A percentile compares a stretch with the other conserved stretches of the same genome.
phyloP scores from a whole-genome alignment of 2,888 invertebrate species.

The Chloromyia formosa region DNA sequence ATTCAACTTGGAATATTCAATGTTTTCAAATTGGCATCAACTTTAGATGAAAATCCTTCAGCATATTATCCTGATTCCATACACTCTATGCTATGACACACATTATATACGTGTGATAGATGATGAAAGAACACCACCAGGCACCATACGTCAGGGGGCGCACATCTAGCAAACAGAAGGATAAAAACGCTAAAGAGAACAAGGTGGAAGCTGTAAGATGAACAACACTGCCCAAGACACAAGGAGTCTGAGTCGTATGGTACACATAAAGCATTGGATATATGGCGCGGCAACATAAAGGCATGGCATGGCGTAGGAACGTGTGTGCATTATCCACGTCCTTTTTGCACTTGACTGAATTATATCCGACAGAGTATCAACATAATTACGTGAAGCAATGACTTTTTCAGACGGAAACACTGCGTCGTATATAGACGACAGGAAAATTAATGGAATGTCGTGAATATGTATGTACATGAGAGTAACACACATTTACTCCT shows the following conservation, averaged over 20 bases:
- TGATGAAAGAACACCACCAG: too few species aligned
- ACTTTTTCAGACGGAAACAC: constrained; percentile 9
- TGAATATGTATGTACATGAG: neutral
- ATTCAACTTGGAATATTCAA: too few species aligned
- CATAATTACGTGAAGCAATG: constrained; percentile 39
- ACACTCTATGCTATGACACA: too few species aligned
- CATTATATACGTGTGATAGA: too few species aligned
- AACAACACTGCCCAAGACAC: neutral
- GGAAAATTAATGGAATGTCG: constrained; percentile 39
- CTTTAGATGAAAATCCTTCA: too few species aligned
- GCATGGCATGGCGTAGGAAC: neutral
- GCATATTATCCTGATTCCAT: too few species aligned
- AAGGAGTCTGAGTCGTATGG: too few species aligned
- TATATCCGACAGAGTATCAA: constrained; percentile 36
- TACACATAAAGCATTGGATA: too few species aligned
- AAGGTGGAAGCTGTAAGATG: constrained; percentile 1
- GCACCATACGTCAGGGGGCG: too few species aligned
- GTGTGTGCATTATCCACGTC: constrained; percentile 1
- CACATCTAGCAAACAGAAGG: too few species aligned
- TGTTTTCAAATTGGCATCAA: too few species aligned
- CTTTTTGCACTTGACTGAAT: constrained; percentile 36
- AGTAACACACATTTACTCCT: neutral
- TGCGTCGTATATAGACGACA: constrained; percentile 25
- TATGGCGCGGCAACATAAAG: neutral
- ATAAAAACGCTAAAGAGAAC: neutral